Evolutionary conservation across 2,113 vertebrate species (phyloP).

Genomic region (Trachemys scripta): DNA sequence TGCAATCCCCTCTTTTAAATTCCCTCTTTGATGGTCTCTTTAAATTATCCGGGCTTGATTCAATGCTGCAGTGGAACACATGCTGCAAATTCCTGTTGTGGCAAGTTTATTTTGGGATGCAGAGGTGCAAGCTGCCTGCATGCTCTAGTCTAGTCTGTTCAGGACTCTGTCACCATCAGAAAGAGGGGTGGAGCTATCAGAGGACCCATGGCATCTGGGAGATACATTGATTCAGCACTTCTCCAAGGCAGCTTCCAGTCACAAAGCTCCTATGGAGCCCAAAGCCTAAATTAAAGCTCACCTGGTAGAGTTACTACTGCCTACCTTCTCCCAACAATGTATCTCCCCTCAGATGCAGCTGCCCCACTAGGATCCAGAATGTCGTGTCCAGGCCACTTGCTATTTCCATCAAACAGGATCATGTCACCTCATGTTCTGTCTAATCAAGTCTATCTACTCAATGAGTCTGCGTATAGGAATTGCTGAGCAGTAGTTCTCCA

Average conservation of each 20-base stretch:
- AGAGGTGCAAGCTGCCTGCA: conserved; percentile 10
- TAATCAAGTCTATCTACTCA: background rate
- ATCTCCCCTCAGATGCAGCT: background rate
- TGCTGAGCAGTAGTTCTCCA: background rate
- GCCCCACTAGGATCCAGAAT: background rate
- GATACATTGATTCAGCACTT: background rate
- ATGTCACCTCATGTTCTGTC: background rate
- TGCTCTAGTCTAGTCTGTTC: background rate
- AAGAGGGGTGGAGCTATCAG: background rate
- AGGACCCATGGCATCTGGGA: background rate
- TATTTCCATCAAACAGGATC: background rate
- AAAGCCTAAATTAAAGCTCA: background rate
- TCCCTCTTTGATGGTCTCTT: conserved; percentile 39
- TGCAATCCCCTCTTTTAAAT: conserved; percentile 30
- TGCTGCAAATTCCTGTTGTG: conserved; percentile 23
- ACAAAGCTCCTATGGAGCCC: background rate
- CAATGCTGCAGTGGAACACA: conserved; percentile 12
- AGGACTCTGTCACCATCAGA: background rate
- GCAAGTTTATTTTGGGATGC: conserved; percentile 22
- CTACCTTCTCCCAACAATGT: background rate
- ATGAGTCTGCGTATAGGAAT: background rate
- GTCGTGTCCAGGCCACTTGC: background rate
- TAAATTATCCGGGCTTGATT: conserved; percentile 49
- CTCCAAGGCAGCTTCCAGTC: background rate
- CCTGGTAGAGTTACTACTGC: background rate